Evolutionary conservation across 1,140 invertebrate genomes (phyloP), one percentile per base, ranked within the genome.

Genomic region (Rhyzopertha dominica): DNA sequence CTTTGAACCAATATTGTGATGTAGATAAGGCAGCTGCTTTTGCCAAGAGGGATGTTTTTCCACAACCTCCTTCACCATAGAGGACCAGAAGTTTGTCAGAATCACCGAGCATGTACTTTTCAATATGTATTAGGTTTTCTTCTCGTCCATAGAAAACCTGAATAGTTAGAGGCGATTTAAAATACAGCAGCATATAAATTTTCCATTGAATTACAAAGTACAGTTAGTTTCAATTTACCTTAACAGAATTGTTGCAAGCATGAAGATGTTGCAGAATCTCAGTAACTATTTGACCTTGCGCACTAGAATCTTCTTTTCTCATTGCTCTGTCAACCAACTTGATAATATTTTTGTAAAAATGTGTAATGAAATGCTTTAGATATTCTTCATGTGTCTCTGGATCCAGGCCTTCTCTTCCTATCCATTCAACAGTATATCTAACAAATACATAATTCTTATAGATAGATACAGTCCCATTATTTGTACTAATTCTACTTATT

Each of bases 191-290:
- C n/a, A n/a, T n/a, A n/a, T n/a, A n/a, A n/a, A n/a, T n/a, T n/a
- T n/a, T n/a, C n/a, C n/a, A n/a, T n/a, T n/a, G n/a, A n/a, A n/a
- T n/a, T n/a, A n/a, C n/a, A n/a, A n/a, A n/a, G n/a, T n/a, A n/a
- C n/a, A n/a, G n/a, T n/a, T n/a, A n/a, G n/a, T n/a, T n/a, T n/a
- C n/a, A 29, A 40, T 46, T 47, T 54, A 81, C 81, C 69, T 85
- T 87, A 3, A 95, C 93, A n/a, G 90, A 93, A 67, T 94, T 95
- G 59, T 92, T 93, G 59, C 93, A 97, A 18, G 91, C 91, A 60
- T 98, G 94, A 7, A 97, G 75, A 77, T 98, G 95, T 63, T 98
- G 94, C 16, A 98, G 73, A 28, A 97, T 91, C 71, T 99, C 95
- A 1, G 91, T 93, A 53, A 95, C 88, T 58, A 95, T 93, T 68